Base-by-base conservation (phyloP, 2,888 invertebrate genomes). In the Bombylius major region DNA sequence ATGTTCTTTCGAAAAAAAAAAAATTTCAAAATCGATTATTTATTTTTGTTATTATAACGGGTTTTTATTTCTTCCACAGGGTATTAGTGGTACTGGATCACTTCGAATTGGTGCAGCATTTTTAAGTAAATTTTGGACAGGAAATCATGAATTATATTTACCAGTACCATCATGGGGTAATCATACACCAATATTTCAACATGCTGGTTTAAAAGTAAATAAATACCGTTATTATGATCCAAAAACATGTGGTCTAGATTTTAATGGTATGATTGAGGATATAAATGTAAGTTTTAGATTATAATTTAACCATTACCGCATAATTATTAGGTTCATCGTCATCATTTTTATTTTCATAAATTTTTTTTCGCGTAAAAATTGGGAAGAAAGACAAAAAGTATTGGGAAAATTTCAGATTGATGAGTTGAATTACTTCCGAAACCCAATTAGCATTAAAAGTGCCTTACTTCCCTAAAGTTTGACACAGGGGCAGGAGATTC, bases 151-250 rank as follows among this genome's bases (percentile, higher is more conserved):
- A 59, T 76, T 92, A 51, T 97, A 92, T 77, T 67, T 98, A 63
- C 97, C 99, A 6, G 77, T 81, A 3, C 99, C 99, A 5, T 87
- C 98, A 0, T 99, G 99, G 99, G 98, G 98, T 54, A 99, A 99
- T 75, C 99, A 99, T 72, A 86, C 83, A 1, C 95, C 96, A 54
- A 83, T 99, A 67, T 95, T 97, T 76, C 94, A 89, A 77, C 87
- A 88, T 67, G 78, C 91, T 53, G 89, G 89, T 5, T 72, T 99
- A 55, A 79, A 85, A 13, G 86, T 94, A 51, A 91, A 96, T 70
- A 80, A 84, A 56, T 99, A 99, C 77, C 83, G 87, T 61, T 99
- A 98, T 76, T 99, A 92, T 71, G 90, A 98, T 70, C 82, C 93
- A 3, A 87, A 87, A 65, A 95, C 92, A 4, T 91, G 92, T 70